Percentiles rank a stretch among this genome's conserved stretches.
phyloP scores from a whole-genome alignment of 2,888 invertebrate genomes.

The Serrognathus titanus region DNA sequence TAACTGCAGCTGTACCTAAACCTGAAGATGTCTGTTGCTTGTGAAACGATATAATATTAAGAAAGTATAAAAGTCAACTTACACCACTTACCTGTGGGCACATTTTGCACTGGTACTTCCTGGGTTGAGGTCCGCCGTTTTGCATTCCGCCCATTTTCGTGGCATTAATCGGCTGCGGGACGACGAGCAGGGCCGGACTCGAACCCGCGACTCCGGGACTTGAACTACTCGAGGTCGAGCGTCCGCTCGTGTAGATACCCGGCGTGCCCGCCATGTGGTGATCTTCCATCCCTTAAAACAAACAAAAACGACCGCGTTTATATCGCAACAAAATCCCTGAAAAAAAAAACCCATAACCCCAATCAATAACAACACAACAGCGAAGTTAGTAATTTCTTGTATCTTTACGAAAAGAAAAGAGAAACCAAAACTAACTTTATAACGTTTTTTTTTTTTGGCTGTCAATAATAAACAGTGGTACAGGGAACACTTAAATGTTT shows the following conservation, averaged over 20 bases:
- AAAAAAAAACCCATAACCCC: not conserved
- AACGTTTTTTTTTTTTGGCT: too few relatives aligned
- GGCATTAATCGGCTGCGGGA: constrained; percentile 82
- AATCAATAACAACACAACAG: not conserved
- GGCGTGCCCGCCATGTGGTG: constrained; percentile 43
- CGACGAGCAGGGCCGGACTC: constrained; percentile 72
- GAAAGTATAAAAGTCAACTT: not conserved
- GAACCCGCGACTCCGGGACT: constrained; percentile 50
- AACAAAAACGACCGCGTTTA: not conserved
- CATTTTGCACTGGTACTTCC: constrained; percentile 96
- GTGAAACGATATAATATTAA: too few relatives aligned
- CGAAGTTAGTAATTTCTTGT: too few relatives aligned
- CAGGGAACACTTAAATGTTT: too few relatives aligned
- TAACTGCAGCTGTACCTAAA: too few relatives aligned
- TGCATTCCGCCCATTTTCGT: constrained; percentile 55
- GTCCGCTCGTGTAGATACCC: constrained; percentile 51
- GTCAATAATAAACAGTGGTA: too few relatives aligned
- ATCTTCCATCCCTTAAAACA: constrained; percentile 42
- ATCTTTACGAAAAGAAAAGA: not conserved
- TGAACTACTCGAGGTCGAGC: constrained; percentile 52
- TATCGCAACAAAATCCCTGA: too few relatives aligned
- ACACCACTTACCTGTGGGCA: constrained; percentile 82
- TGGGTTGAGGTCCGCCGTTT: constrained; percentile 48
- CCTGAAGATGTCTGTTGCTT: too few relatives aligned
- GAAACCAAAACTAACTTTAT: not conserved